Conservation (phyloP, 2,888 invertebrate species). For the Orthosia gothica region DNA sequence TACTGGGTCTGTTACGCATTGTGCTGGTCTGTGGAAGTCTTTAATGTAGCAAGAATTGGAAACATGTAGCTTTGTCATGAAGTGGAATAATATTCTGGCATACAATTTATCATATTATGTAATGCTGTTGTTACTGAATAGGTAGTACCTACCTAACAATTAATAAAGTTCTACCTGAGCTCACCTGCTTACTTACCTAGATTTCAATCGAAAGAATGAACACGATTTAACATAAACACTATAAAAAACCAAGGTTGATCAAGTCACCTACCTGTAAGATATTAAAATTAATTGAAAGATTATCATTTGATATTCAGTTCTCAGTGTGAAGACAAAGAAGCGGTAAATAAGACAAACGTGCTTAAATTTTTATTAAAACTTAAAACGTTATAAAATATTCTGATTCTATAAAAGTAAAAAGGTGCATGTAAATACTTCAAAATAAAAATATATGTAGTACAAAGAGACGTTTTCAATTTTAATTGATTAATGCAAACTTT, state of each 20-base stretch:
- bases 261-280: neutral
- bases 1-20: too few relatives aligned
- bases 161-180: neutral
- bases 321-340: conserved; percentile 6
- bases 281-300: neutral
- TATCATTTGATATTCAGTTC: conserved; percentile 18
- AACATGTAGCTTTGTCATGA: too few relatives aligned
- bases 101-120: too few relatives aligned
- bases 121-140: too few relatives aligned
- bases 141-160: too few relatives aligned
- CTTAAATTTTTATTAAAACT: neutral
- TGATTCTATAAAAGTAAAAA: neutral
- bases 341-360: neutral
- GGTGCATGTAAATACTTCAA: neutral
- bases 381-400: neutral
- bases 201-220: conserved; percentile 5
- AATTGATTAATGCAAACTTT: neutral
- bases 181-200: neutral
- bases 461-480: neutral
- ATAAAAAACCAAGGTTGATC: conserved; percentile 28
- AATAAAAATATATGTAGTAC: neutral
- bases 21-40: too few relatives aligned
- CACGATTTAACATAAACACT: neutral
- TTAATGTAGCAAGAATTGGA: too few relatives aligned
- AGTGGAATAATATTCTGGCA: too few relatives aligned